Percentiles rank a stretch among this genome's conserved stretches.
phyloP scores from a whole-genome alignment of 2,797 vertebrate species.

The Rhinophrynus dorsalis region DNA sequence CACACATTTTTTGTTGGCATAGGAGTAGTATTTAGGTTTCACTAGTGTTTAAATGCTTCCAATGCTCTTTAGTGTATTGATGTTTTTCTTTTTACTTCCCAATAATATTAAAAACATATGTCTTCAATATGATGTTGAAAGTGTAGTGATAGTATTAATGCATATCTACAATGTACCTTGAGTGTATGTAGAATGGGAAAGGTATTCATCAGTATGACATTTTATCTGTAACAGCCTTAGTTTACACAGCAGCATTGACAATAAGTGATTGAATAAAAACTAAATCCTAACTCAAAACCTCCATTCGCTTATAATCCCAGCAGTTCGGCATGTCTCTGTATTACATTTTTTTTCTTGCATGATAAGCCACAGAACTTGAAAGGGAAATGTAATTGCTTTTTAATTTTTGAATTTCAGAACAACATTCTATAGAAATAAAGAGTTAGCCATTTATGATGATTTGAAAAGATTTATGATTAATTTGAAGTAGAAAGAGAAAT shows the following conservation, averaged over 20 bases:
- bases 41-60: too few relatives aligned
- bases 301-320: constrained; percentile 13
- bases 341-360: constrained; percentile 8
- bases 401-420: not conserved
- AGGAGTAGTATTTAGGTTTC: too few relatives aligned
- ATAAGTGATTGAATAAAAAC: constrained; percentile 29
- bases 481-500: not conserved
- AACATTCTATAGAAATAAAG: not conserved
- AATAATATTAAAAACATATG: too few relatives aligned
- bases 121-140: too few relatives aligned
- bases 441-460: constrained; percentile 6
- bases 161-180: too few relatives aligned
- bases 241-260: constrained; percentile 21
- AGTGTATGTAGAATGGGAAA: too few relatives aligned
- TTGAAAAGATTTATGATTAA: constrained; percentile 18
- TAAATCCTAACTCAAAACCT: constrained; percentile 16
- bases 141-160: too few relatives aligned
- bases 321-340: constrained; percentile 1
- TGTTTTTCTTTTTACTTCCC: too few relatives aligned
- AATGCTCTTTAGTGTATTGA: too few relatives aligned
- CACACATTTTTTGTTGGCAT: too few relatives aligned
- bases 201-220: not conserved
- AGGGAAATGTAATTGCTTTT: constrained; percentile 25
- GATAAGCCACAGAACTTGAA: constrained; percentile 11
- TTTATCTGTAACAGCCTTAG: not conserved